phyloP scores from a whole-genome alignment of 2,113 vertebrate genomes.

The Bubo blakistoni region DNA sequence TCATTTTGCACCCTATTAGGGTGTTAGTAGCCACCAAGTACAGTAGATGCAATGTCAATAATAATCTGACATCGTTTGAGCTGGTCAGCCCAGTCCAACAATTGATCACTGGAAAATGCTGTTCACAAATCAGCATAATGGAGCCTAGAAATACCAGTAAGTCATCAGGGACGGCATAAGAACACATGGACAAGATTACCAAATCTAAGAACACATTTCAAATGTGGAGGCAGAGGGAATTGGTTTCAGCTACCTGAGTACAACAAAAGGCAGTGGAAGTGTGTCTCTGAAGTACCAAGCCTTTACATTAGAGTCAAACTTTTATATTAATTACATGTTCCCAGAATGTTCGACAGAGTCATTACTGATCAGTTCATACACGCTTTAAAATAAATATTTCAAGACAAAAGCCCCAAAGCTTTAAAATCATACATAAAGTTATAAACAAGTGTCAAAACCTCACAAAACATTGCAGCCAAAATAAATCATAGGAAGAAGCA shows the following conservation, averaged over 20 bases:
- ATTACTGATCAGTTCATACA: neutral
- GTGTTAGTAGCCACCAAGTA: neutral
- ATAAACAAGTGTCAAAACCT: neutral
- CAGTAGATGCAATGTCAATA: neutral
- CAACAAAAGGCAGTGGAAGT: neutral
- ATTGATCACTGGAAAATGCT: neutral
- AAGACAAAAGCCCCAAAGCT: neutral
- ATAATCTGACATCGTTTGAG: neutral
- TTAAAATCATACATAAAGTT: neutral
- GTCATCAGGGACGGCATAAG: neutral
- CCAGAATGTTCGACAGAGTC: neutral
- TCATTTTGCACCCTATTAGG: neutral
- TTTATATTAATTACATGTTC: neutral
- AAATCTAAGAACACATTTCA: neutral
- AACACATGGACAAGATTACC: neutral
- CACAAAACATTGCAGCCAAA: neutral
- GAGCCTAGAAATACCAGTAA: neutral
- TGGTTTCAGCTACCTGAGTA: neutral
- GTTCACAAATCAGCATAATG: neutral
- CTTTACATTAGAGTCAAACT: neutral
- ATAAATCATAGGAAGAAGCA: neutral
- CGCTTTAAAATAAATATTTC: conserved; percentile 16
- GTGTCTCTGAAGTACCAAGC: neutral
- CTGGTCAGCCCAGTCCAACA: neutral
- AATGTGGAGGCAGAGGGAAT: neutral